phyloP scores from a whole-genome alignment of 2,797 vertebrate species.

The Huso huso region DNA sequence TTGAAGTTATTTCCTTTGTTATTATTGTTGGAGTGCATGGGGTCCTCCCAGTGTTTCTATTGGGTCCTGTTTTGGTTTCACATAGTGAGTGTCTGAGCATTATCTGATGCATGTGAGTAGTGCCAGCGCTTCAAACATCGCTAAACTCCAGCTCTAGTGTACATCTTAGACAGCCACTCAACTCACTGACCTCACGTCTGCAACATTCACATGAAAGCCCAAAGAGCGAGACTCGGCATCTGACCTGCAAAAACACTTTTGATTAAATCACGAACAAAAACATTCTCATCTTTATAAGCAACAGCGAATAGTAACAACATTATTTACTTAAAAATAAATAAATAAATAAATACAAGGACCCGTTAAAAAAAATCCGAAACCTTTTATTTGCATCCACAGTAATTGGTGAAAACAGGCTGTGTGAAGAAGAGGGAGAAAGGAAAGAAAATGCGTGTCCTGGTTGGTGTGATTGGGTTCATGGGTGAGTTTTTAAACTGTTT shows the following conservation, averaged over 20 bases:
- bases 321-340: slow-evolving; percentile 25
- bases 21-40: slow-evolving; percentile 22
- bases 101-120: slow-evolving; percentile 3
- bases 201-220: slow-evolving; percentile 12
- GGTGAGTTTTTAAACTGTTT: slow-evolving; percentile 4
- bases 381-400: no score
- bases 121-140: slow-evolving; percentile 7
- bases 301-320: slow-evolving; percentile 29
- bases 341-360: no score
- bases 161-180: slow-evolving; percentile 4
- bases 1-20: slow-evolving; percentile 21
- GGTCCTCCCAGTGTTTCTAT: slow-evolving; percentile 25
- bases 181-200: not conserved
- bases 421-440: not conserved
- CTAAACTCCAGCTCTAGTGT: not conserved
- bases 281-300: slow-evolving; percentile 49
- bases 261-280: slow-evolving; percentile 44
- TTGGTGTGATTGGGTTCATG: not conserved
- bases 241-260: slow-evolving; percentile 44
- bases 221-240: slow-evolving; percentile 24
- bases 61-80: slow-evolving; percentile 10
- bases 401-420: no score
- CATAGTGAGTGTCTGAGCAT: not conserved
- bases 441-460: not conserved
- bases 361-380: no score